Percentiles rank a stretch among this genome's conserved stretches.
Conservation (phyloP, 1,140 invertebrate genomes). For the Scaptodrosophila lebanonensis region DNA sequence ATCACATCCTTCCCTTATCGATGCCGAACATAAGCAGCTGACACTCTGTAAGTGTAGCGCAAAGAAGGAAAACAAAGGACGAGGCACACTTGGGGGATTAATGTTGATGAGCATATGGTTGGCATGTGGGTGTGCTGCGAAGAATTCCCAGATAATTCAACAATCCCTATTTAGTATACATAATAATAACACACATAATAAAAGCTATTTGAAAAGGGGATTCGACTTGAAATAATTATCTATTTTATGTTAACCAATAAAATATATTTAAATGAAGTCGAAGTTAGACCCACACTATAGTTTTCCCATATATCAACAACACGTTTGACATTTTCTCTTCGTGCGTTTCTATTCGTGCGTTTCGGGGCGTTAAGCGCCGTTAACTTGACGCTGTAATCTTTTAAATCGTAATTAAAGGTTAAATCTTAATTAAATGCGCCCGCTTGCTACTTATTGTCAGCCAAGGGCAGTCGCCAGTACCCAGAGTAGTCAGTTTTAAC, state of each 20-base stretch:
- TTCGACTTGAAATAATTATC: too few species aligned
- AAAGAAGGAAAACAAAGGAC: constrained; percentile 19
- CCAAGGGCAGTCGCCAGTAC: constrained; percentile 4
- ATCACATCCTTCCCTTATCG: constrained; percentile 44
- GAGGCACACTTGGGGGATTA: neutral
- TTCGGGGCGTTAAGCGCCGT: too few species aligned
- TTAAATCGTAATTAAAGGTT: constrained; percentile 73
- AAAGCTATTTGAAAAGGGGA: too few species aligned
- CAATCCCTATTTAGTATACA: too few species aligned
- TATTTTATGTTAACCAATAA: too few species aligned
- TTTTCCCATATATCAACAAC: too few species aligned
- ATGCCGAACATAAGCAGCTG: constrained; percentile 30
- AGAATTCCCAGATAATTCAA: too few species aligned
- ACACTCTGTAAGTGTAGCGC: constrained; percentile 13
- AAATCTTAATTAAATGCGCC: constrained; percentile 65
- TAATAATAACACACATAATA: too few species aligned
- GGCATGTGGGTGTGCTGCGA: constrained; percentile 21
- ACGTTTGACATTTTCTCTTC: too few species aligned
- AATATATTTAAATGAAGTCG: too few species aligned
- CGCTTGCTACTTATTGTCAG: constrained; percentile 10
- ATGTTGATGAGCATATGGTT: neutral
- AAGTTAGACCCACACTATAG: too few species aligned
- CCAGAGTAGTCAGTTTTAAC: constrained; percentile 30
- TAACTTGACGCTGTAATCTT: constrained; percentile 60
- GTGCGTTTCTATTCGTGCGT: too few species aligned